Evolutionary conservation across 2,113 vertebrate genomes (phyloP).

Genomic region (Petrocephalus microphthalmus): DNA sequence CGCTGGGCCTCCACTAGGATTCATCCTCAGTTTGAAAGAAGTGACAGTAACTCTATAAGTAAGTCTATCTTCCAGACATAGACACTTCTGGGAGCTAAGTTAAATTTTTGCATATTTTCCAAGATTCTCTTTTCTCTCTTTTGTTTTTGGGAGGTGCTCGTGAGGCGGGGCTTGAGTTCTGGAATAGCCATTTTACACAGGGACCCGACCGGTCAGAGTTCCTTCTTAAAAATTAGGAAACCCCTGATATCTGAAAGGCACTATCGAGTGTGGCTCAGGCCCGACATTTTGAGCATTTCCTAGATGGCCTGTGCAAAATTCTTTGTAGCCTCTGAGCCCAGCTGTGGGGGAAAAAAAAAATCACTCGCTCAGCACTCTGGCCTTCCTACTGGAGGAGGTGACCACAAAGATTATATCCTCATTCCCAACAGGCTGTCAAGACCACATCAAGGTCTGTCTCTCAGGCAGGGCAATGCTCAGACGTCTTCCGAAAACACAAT

Average conservation of each 20-base stretch:
- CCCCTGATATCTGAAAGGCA: not conserved
- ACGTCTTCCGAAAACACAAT: slow-evolving; percentile 7
- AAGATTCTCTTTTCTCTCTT: not conserved
- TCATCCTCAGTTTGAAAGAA: not conserved
- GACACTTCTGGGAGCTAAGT: not conserved
- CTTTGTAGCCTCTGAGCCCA: not conserved
- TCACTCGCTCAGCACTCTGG: not conserved
- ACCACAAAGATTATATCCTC: slow-evolving; percentile 3
- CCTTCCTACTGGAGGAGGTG: not conserved
- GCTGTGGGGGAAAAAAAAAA: slow-evolving; percentile 13
- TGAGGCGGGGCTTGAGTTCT: not conserved
- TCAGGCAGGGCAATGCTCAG: not conserved
- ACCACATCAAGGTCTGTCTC: slow-evolving; percentile 11
- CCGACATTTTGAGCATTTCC: not conserved
- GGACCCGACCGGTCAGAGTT: not conserved
- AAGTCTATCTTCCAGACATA: not conserved
- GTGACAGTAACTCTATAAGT: not conserved
- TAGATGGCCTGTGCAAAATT: not conserved
- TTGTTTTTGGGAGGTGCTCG: not conserved
- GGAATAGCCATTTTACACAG: not conserved
- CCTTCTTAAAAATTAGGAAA: not conserved
- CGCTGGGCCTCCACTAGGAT: not conserved
- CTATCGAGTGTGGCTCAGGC: too few species aligned
- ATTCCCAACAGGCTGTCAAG: slow-evolving; percentile 10
- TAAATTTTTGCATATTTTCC: not conserved